Conservation (phyloP, 2,113 vertebrate species). For the Pardalotus punctatus region DNA sequence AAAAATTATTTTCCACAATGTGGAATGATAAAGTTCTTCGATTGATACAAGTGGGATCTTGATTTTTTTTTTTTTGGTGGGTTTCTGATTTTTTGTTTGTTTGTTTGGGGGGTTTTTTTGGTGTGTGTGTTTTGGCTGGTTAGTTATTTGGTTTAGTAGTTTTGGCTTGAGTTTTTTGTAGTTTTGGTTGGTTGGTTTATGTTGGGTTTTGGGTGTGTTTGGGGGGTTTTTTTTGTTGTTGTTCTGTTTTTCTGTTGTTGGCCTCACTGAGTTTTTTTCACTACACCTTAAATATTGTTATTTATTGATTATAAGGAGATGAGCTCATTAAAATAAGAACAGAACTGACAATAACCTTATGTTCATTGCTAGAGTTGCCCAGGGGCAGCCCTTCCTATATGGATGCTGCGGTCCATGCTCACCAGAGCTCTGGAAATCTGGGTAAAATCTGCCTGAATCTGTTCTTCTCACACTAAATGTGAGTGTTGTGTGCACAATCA, state of each 20-base stretch:
- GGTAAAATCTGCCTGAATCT: neutral
- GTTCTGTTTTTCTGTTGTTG: too few relatives aligned
- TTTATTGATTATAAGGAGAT: neutral
- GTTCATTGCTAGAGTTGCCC: neutral
- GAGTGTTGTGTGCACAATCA: rapidly evolving
- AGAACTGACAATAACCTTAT: neutral
- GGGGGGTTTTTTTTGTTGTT: neutral
- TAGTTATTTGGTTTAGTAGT: neutral
- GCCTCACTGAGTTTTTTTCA: neutral
- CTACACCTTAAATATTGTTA: neutral
- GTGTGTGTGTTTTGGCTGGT: neutral
- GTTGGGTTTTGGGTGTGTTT: neutral
- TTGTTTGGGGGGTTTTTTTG: neutral
- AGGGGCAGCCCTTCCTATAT: neutral
- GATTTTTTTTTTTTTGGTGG: neutral
- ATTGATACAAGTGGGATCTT: neutral
- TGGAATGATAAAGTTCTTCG: neutral
- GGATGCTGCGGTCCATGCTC: neutral
- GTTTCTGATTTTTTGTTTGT: neutral
- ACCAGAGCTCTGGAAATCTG: neutral
- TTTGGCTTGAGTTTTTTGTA: too few relatives aligned
- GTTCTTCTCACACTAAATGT: neutral
- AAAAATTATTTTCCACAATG: neutral
- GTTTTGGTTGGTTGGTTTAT: neutral
- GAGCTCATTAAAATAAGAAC: neutral